Evolutionary conservation across 2,113 vertebrate species (phyloP), one percentile per base, ranked within the genome.

Genomic region (Ranitomeya variabilis): DNA sequence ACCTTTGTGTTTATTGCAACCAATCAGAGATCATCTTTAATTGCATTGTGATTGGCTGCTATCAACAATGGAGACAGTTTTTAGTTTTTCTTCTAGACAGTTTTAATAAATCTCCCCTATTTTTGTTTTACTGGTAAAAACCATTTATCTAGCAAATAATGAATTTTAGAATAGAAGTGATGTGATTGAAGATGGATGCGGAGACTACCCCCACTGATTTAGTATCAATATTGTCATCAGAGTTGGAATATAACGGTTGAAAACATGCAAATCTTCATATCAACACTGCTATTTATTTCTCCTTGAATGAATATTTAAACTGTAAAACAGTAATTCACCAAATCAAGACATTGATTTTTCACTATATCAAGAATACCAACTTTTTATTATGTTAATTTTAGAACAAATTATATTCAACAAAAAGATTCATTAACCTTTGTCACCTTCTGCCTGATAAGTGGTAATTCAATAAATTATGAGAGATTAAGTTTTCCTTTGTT

Each of bases 401-500:
- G 45, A 66, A 59, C 85, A 79, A 80, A 86, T 67, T 66, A 54
- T 79, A 86, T 79, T 79, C 57, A 86, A 86, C 60, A 80, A 80
- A 76, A 86, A 66, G 57, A 66, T 78, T 80, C 85, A 86, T 86
- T 86, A 86, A 86, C 85, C 85, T 86, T 23, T 18, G 21, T 18
- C 73, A 80, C 85, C 85, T 86, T 67, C n/a, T 79, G 60, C 45
- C 76, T 86, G 85, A 80, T 79, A 86, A 86, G 85, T 79, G 77
- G 74, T 86, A 79, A 86, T 86, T 86, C 74, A 64, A 79, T 86
- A 79, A 86, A 80, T 62, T 66, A 80, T 67, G n/a, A 54, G 79
- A 81, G 37, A 83, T 83, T 51, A 83, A 52, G 62, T 83, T 69
- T 83, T 83, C 14, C 81, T 83, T 83, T 83, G 81, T 83, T 83